Base-by-base conservation (phyloP, 2,113 vertebrate species). In the Passer montanus region DNA sequence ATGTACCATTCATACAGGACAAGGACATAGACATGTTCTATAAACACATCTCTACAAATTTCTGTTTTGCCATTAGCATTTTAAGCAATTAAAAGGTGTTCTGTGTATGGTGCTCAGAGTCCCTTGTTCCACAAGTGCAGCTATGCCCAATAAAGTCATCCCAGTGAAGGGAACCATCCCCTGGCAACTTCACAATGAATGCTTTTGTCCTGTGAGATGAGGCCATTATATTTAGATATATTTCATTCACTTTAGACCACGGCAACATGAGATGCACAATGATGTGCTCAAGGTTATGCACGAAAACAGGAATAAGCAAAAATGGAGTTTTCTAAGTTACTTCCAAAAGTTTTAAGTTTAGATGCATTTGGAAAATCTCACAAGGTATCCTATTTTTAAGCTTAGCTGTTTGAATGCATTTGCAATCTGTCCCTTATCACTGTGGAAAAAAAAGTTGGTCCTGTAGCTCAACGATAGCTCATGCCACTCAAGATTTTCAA, bases 61-160 rank as follows among this genome's bases (percentile, higher is more conserved):
- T 72, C 35, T 46, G 7, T 5, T 90, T 86, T 79, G 2, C 7
- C 20, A 18, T 70, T 15, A 35, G 3, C 16, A 27, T 67, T 90
- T 78, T 60, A 33, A 50, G 35, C 22, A 76, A 88, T 58, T 84
- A 74, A 77, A 74, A 28, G 3, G 27, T 63, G 26, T 62, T 74
- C 39, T 72, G 24, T 84, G 10, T 15, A 15, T 27, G 13, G 9
- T 76, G 27, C 7, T 82, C 12, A 56, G 11, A 30, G 7, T 68
- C 18, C 21, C 8, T 44, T 1, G 0, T 43, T 82, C 27, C n/a
- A 62, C 3, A 10, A 10, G 13, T 66, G 10, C 44, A 73, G 7
- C 43, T 44, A 47, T 7, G 3, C 19, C 14, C 0, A 0, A 16
- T 30, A 9, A 87, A 35, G 27, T 64, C 27, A 41, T 3, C 4